Conservation (phyloP, 2,113 vertebrate genomes). For the Microtus ochrogaster region DNA sequence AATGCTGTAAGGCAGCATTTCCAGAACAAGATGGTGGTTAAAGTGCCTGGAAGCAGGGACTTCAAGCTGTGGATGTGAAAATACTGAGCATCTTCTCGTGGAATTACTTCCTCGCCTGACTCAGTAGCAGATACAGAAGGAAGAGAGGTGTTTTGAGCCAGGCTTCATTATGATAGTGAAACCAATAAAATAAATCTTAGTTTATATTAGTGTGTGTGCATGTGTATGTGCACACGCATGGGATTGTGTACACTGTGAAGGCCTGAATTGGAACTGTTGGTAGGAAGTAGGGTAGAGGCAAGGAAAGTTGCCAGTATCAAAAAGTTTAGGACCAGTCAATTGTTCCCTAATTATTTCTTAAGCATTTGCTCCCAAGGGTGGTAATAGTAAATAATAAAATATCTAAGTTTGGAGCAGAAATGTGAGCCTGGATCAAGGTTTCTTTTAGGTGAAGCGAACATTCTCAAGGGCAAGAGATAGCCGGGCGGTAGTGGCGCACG, state of each 20-base stretch:
- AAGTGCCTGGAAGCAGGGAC: not conserved
- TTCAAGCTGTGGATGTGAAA: not conserved
- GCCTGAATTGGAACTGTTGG: not conserved
- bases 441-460: constrained; percentile 48
- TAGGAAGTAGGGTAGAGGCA: not conserved
- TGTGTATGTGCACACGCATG: not conserved
- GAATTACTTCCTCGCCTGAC: not conserved
- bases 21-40: not conserved
- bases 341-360: constrained; percentile 27
- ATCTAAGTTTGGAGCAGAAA: constrained; percentile 31
- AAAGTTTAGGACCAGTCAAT: constrained; percentile 15
- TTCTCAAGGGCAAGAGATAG: not conserved
- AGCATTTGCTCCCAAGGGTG: not conserved
- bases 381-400: constrained; percentile 46
- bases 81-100: not conserved
- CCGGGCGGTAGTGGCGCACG: too few relatives aligned
- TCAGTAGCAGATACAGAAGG: not conserved
- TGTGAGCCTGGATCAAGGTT: not conserved
- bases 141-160: not conserved
- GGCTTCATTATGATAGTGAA: not conserved
- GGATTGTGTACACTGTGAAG: not conserved
- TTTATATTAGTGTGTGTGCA: not conserved
- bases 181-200: constrained; percentile 30
- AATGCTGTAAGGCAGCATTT: constrained; percentile 15
- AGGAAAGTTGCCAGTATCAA: not conserved